These are phyloP conservation scores for Strigamia crassipes DNA, from an alignment of 2,888 invertebrate genomes.

Conservation along the genomic window DNA sequence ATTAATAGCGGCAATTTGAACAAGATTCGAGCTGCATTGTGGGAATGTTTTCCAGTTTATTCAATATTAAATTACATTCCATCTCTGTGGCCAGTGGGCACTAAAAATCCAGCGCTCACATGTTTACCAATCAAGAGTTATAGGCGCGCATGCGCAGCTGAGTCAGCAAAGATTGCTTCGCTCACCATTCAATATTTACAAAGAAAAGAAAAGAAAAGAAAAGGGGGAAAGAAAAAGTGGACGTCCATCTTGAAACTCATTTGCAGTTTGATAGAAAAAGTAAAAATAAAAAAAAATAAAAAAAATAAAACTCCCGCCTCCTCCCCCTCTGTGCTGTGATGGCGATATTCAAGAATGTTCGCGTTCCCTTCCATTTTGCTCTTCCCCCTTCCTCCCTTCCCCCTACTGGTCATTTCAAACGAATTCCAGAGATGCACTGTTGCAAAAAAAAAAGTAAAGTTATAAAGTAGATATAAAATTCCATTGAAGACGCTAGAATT, in stretches of 20 bases:
- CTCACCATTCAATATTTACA: conserved; percentile 33
- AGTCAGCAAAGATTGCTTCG: conserved; percentile 18
- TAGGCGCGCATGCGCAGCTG: conserved; percentile 1
- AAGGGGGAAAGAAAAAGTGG: not conserved
- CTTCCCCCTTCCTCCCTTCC: not conserved
- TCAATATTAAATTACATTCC: conserved; percentile 1
- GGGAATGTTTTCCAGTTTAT: not conserved
- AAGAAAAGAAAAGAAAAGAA: not conserved
- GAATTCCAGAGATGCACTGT: conserved; percentile 13
- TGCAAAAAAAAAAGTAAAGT: conserved; percentile 16
- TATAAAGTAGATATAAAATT: not conserved
- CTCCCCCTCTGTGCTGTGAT: not conserved
- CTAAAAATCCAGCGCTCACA: not conserved
- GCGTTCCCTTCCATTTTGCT: not conserved
- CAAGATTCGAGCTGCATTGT: not conserved
- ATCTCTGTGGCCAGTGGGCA: not conserved
- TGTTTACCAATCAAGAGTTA: conserved; percentile 1
- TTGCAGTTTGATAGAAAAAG: conserved; percentile 19
- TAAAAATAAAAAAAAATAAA: too few relatives aligned
- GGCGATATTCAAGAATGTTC: conserved; percentile 23
- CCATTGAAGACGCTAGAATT: not conserved
- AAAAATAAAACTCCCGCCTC: too few relatives aligned
- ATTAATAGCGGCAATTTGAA: conserved; percentile 2
- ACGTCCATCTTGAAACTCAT: conserved; percentile 34
- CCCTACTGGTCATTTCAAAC: conserved; percentile 11